Conservation (phyloP, 1,140 invertebrate species). For the Sitobion miscanthi region DNA sequence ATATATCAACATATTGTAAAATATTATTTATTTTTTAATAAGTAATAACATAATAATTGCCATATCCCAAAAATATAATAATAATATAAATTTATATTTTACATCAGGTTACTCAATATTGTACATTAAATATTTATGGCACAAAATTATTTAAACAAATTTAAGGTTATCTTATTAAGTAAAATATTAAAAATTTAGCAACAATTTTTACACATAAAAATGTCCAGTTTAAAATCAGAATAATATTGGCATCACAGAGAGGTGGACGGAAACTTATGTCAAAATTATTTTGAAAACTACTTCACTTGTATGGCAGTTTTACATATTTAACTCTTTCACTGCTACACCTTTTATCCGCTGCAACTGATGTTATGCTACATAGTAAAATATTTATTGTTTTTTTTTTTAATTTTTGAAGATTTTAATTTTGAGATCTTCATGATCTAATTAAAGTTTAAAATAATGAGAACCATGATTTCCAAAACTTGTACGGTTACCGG, state of each 20-base stretch:
- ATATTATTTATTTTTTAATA: background rate
- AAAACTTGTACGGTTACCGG: too few species aligned
- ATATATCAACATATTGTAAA: background rate
- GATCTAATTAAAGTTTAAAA: too few species aligned
- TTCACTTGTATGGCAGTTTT: background rate
- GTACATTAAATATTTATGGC: conserved; percentile 21
- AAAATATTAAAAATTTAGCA: conserved; percentile 42
- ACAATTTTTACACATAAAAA: background rate
- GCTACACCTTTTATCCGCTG: too few species aligned
- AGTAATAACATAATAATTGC: conserved; percentile 18
- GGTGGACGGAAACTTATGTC: background rate
- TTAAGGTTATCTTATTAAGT: background rate
- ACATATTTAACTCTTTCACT: background rate
- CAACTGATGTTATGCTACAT: too few species aligned
- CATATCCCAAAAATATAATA: conserved; percentile 26
- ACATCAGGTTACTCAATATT: background rate
- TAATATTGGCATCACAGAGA: conserved; percentile 44
- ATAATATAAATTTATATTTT: conserved; percentile 9
- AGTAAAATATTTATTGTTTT: too few species aligned
- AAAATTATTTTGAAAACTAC: background rate
- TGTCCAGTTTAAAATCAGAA: background rate
- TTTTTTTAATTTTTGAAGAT: too few species aligned
- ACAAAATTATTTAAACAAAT: conserved; percentile 29
- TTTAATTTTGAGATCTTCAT: too few species aligned
- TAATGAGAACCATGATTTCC: too few species aligned